phyloP scores from a whole-genome alignment of 2,888 invertebrate genomes.

The Agrotis exclamationis region DNA sequence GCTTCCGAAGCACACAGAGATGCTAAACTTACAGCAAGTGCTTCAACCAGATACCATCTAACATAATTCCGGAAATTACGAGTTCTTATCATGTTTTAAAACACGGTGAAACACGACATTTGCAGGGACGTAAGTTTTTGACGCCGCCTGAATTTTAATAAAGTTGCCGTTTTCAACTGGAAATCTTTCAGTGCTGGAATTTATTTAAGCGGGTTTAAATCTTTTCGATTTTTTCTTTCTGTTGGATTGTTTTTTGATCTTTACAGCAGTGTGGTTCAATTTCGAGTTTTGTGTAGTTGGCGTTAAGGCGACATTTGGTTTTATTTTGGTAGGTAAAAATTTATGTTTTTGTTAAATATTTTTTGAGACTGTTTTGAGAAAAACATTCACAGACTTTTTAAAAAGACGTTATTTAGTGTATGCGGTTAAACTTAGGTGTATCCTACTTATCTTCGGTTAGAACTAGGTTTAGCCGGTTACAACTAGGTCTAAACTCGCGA shows the following conservation, averaged over 20 bases:
- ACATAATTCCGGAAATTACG: constrained; percentile 61
- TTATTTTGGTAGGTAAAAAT: too few species aligned
- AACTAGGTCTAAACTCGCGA: too few species aligned
- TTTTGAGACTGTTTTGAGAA: too few species aligned
- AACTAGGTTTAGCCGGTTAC: too few species aligned
- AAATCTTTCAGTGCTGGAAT: constrained; percentile 47
- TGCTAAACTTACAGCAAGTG: constrained; percentile 30
- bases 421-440: too few species aligned
- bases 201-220: constrained; percentile 43
- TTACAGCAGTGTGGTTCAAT: neutral
- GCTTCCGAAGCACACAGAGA: constrained; percentile 33
- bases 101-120: constrained; percentile 64
- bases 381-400: too few species aligned
- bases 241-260: constrained; percentile 21
- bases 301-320: too few species aligned
- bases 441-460: too few species aligned
- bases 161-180: constrained; percentile 47
- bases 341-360: too few species aligned
- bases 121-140: constrained; percentile 58
- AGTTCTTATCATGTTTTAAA: constrained; percentile 66
- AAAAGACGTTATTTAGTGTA: too few species aligned
- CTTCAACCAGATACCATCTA: constrained; percentile 53
- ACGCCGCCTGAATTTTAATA: constrained; percentile 62
- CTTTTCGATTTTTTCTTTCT: constrained; percentile 16
- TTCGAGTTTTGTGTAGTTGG: too few species aligned